phyloP scores from a whole-genome alignment of 2,113 vertebrate species.

The Mystacornis crossleyi region DNA sequence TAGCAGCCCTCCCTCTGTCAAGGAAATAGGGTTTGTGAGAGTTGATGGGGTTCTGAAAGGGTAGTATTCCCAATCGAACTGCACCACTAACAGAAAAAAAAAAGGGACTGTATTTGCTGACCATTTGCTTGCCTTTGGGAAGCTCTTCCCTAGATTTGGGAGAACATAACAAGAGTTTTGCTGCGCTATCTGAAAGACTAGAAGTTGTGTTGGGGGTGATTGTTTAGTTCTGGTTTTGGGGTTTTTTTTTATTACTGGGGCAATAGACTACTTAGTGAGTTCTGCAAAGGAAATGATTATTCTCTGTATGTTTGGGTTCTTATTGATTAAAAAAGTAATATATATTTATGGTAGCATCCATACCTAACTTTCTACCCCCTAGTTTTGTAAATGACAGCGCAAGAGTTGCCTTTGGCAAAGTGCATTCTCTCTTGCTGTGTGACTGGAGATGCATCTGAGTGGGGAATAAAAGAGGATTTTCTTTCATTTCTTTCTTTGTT shows the following conservation, averaged over 20 bases:
- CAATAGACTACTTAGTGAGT: neutral
- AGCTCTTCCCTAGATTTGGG: neutral
- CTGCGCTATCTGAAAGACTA: fast-evolving
- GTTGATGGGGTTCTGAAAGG: neutral
- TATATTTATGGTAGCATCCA: neutral
- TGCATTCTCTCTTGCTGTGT: neutral
- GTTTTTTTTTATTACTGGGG: neutral
- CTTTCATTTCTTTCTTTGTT: neutral
- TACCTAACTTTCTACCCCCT: neutral
- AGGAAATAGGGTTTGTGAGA: neutral
- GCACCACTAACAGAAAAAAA: neutral
- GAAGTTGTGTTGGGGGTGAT: neutral
- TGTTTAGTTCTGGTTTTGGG: neutral
- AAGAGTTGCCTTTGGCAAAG: neutral
- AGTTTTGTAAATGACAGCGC: neutral
- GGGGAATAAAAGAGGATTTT: neutral
- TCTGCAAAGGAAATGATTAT: neutral
- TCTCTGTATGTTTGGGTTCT: neutral
- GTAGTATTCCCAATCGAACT: neutral
- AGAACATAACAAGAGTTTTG: neutral
- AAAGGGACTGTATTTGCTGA: fast-evolving
- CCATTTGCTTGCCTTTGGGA: neutral
- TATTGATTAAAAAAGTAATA: neutral
- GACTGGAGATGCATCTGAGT: neutral
- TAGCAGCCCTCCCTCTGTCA: neutral